These are phyloP conservation scores for Athalia rosae DNA, from an alignment of 2,888 invertebrate genomes.

Conservation along the genomic window DNA sequence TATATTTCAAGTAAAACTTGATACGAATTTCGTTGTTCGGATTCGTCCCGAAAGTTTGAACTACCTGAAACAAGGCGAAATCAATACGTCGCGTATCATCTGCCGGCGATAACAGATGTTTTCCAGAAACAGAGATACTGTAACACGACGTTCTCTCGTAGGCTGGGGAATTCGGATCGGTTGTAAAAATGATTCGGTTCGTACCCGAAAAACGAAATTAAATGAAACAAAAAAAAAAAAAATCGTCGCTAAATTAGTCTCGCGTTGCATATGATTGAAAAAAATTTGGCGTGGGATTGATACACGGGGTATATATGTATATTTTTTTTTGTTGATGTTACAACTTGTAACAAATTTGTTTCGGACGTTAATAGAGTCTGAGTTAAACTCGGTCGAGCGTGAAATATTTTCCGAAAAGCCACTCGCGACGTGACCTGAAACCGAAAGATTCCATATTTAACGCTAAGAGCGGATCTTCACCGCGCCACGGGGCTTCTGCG, in stretches of 20 bases:
- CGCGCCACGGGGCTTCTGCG: neutral
- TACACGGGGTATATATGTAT: too few species aligned
- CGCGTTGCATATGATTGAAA: too few species aligned
- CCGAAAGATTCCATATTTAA: conserved; percentile 15
- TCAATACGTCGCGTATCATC: conserved; percentile 27
- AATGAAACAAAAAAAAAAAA: too few species aligned
- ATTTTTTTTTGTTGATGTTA: neutral
- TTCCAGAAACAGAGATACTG: too few species aligned
- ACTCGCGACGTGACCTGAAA: conserved; percentile 34
- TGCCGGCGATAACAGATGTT: neutral
- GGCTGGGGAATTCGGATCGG: too few species aligned
- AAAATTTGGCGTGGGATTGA: too few species aligned
- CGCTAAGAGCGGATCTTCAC: neutral
- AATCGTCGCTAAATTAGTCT: too few species aligned
- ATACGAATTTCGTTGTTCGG: conserved; percentile 16
- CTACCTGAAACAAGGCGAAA: neutral
- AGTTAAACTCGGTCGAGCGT: conserved; percentile 34
- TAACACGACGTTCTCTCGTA: too few species aligned
- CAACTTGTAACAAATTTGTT: conserved; percentile 18
- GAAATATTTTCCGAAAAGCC: conserved; percentile 36
- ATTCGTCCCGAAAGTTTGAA: conserved; percentile 20
- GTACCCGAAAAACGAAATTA: too few species aligned
- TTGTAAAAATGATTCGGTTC: too few species aligned
- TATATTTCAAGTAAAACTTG: conserved; percentile 2
- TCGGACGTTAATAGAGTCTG: conserved; percentile 23